phyloP scores from a whole-genome alignment of 2,888 invertebrate species.

The Euclidia mi region DNA sequence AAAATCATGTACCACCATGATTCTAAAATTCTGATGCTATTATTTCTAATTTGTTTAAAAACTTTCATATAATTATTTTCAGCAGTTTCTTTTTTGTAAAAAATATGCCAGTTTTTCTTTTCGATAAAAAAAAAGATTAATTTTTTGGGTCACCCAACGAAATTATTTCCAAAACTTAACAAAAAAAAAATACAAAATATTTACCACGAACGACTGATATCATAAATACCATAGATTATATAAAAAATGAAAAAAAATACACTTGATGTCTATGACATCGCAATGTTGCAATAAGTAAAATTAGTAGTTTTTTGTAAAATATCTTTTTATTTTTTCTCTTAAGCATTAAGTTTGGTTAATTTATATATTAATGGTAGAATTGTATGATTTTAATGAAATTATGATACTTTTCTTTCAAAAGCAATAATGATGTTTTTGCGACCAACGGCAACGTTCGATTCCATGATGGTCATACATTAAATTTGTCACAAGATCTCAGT shows the following conservation, averaged over 20 bases:
- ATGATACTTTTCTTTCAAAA: too few species aligned
- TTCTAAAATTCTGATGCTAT: too few species aligned
- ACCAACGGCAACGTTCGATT: too few species aligned
- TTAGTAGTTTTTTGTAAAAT: conserved; percentile 72
- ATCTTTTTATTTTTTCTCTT: conserved; percentile 58
- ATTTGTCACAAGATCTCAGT: too few species aligned
- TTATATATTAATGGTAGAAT: conserved; percentile 22
- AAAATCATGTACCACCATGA: too few species aligned
- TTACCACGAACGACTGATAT: conserved; percentile 72
- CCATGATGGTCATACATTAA: too few species aligned
- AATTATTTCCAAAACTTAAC: conserved; percentile 38
- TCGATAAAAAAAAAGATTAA: conserved; percentile 13
- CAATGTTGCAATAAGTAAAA: conserved; percentile 82
- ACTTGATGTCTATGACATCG: conserved; percentile 73
- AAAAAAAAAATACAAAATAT: conserved; percentile 42
- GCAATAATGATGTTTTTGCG: too few species aligned
- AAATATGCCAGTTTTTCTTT: conserved; percentile 15
- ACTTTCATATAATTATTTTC: too few species aligned
- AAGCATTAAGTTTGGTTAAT: conserved; percentile 38
- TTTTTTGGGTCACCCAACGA: conserved; percentile 39
- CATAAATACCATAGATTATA: conserved; percentile 57
- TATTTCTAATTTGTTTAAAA: too few species aligned
- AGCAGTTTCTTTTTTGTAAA: conserved; percentile 23
- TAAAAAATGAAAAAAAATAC: conserved; percentile 55
- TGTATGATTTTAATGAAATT: conserved; percentile 5